Evolutionary conservation across 2,797 vertebrate species (phyloP), one percentile per base, ranked within the genome.

Genomic region (Chelonia mydas): DNA sequence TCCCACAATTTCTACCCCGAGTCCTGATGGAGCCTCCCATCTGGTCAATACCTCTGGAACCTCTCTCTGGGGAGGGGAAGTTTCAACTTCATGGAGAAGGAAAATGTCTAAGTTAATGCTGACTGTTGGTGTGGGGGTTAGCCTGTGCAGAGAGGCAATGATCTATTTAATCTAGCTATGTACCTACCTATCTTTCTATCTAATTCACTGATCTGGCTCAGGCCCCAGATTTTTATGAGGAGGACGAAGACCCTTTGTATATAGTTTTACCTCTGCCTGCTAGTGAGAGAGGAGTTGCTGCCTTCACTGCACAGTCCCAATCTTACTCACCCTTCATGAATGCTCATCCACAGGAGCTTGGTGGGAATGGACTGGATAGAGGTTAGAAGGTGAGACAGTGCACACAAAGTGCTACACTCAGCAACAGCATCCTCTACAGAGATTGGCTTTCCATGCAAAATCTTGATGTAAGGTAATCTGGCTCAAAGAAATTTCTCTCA

Each of bases 401-500:
- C 59, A 80, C 12, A 91, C 80, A 94, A 89, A 61, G 13, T 31
- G 19, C 51, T 81, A n/a, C 51, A 41, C 2, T 81, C 31, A 37
- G 81, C 57, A 3, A 1, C 77, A 50, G 3, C 45, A 4, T n/a
- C 17, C 91, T 82, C 53, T 16, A 51, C 57, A 86, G 25, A 81
- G 10, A 51, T 93, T 23, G 50, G 28, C 23, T 92, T 91, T 93
- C 83, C 21, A 81, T 65, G 17, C 86, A 91, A 5, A 74, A 5
- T 93, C 91, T 27, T 25, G 72, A 47, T 19, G 27, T 7, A 54
- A 80, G 61, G 87, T 92, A 88, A 87, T 78, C 2, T 4, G 74
- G 92, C 89, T 83, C 57, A 55, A 61, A 91, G 59, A 91, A 92
- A 85, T 92, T 90, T 79, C 33, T 88, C 37, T 90, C 45, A 59